Evolutionary conservation across 2,888 invertebrate species (phyloP).

Genomic region (Eupithecia exiguata): DNA sequence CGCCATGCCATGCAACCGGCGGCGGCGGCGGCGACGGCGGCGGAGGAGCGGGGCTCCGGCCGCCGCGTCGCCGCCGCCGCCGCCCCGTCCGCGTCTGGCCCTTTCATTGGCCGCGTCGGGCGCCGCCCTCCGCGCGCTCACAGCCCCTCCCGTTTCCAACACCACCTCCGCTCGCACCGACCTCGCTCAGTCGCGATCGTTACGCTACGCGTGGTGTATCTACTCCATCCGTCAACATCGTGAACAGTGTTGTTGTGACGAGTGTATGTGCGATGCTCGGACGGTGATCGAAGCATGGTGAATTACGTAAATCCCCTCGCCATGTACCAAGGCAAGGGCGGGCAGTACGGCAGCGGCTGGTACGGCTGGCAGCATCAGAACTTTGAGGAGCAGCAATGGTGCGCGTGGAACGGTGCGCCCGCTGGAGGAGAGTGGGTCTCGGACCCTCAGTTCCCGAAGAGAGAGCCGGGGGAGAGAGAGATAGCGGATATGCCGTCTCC

Average conservation of each 20-base stretch:
- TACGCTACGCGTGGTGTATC: slow-evolving; percentile 64
- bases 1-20: slow-evolving; percentile 8
- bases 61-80: slow-evolving; percentile 17
- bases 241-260: slow-evolving; percentile 73
- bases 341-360: slow-evolving; percentile 79
- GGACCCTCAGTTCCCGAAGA: slow-evolving; percentile 77
- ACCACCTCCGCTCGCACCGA: slow-evolving; percentile 45
- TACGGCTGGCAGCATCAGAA: slow-evolving; percentile 81
- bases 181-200: slow-evolving; percentile 67
- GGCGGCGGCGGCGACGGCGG: neutral
- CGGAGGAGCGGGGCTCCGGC: slow-evolving; percentile 12
- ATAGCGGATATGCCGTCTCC: slow-evolving; percentile 78
- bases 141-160: slow-evolving; percentile 54
- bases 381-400: slow-evolving; percentile 84
- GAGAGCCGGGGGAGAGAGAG: slow-evolving; percentile 75
- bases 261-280: slow-evolving; percentile 80
- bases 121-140: slow-evolving; percentile 55
- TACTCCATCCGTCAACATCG: slow-evolving; percentile 43
- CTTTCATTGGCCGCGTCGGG: slow-evolving; percentile 61
- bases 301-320: slow-evolving; percentile 88
- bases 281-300: slow-evolving; percentile 86
- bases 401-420: slow-evolving; percentile 81
- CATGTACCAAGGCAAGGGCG: slow-evolving; percentile 87
- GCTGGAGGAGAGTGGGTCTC: slow-evolving; percentile 78
- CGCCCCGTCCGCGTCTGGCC: slow-evolving; percentile 32